These are phyloP conservation scores for Pluvianellus socialis DNA, from an alignment of 2,113 vertebrate species.

Conservation along the genomic window DNA sequence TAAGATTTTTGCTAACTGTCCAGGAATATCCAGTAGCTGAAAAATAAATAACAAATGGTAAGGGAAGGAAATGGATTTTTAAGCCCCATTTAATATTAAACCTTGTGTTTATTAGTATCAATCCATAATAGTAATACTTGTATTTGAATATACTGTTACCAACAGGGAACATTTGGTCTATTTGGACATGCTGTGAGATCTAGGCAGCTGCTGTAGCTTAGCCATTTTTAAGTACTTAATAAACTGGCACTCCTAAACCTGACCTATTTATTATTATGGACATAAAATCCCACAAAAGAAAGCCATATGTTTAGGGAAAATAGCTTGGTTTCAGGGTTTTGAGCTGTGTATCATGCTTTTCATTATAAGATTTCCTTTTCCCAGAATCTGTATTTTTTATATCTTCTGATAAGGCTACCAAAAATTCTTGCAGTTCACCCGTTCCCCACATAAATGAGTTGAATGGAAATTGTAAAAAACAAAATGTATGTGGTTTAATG, in stretches of 20 bases:
- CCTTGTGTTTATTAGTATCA: constrained; percentile 60
- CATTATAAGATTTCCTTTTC: neutral
- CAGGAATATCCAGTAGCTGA: constrained; percentile 66
- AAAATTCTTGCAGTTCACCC: neutral
- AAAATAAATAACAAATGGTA: constrained; percentile 66
- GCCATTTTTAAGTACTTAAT: constrained; percentile 28
- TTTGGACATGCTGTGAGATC: constrained; percentile 11
- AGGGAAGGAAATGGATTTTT: constrained; percentile 67
- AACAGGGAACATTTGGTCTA: neutral
- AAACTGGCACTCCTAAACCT: constrained; percentile 27
- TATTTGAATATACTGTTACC: constrained; percentile 38
- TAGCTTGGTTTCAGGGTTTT: neutral
- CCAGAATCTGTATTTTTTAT: neutral
- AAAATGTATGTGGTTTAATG: neutral
- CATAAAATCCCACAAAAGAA: constrained; percentile 12
- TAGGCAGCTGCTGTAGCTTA: constrained; percentile 7
- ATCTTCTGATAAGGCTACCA: neutral
- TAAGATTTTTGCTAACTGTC: constrained; percentile 61
- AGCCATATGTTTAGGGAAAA: constrained; percentile 36
- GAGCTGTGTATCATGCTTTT: neutral
- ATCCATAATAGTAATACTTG: constrained; percentile 26
- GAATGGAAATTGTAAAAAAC: neutral
- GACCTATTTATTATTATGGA: constrained; percentile 27
- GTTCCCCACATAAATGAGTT: neutral
- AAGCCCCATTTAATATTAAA: constrained; percentile 68